These are phyloP conservation scores for Molothrus ater DNA, from an alignment of 2,797 vertebrate genomes.

Conservation along the genomic window DNA sequence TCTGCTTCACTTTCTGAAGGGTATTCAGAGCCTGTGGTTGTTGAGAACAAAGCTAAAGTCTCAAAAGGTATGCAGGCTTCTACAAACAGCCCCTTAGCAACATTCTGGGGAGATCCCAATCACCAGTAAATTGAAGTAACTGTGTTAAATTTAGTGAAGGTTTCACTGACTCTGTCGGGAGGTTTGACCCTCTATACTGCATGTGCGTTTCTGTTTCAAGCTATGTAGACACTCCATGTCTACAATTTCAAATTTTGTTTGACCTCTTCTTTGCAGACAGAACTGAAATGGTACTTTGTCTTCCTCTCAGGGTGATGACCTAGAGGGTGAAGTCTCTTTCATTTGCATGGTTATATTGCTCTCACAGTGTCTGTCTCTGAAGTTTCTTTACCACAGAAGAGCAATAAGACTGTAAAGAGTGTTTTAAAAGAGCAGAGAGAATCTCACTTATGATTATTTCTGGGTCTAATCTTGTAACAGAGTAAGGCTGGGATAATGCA, in stretches of 20 bases:
- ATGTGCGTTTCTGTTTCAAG: background rate
- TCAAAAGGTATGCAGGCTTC: background rate
- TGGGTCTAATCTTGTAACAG: constrained; percentile 57
- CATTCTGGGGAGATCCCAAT: background rate
- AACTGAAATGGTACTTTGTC: background rate
- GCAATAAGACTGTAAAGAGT: background rate
- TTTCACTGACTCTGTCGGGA: background rate
- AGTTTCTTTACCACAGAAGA: background rate
- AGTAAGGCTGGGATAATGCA: constrained; percentile 45
- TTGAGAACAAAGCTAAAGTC: background rate
- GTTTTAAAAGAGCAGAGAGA: constrained; percentile 31
- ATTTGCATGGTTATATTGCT: background rate
- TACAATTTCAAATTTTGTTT: constrained; percentile 14
- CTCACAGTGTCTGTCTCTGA: background rate
- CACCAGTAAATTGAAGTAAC: background rate
- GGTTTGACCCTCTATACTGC: background rate
- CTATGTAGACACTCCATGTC: background rate
- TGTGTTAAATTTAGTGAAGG: background rate
- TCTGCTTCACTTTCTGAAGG: background rate
- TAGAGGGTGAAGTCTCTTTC: constrained; percentile 15
- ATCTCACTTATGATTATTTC: constrained; percentile 40
- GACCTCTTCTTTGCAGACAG: constrained; percentile 22
- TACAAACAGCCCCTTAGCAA: background rate
- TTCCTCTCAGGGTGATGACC: background rate
- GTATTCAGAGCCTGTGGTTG: background rate